A percentile compares a stretch with the other conserved stretches of the same genome.
Evolutionary conservation across 2,888 invertebrate genomes (phyloP).

Genomic region (Eustalomyia histrio): DNA sequence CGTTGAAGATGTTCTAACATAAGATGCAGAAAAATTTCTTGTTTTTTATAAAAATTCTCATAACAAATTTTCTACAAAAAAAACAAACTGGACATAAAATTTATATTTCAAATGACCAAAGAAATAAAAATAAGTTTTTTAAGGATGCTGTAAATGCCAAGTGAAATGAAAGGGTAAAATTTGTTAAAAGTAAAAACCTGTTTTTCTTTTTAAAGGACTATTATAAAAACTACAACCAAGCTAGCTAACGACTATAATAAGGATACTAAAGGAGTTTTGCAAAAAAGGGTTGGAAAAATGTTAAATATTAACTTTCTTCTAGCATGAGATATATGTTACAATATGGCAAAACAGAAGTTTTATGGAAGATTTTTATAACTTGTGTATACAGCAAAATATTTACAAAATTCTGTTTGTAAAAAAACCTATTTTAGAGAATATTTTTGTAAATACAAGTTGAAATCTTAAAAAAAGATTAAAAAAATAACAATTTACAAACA

Average conservation of each 20-base stretch:
- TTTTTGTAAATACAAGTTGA: no score
- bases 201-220: constrained; percentile 3
- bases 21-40: constrained; percentile 46
- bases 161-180: constrained; percentile 35
- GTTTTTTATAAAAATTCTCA: constrained; percentile 51
- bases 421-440: no score
- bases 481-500: no score
- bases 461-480: no score
- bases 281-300: not conserved
- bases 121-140: constrained; percentile 17
- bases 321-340: not conserved
- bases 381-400: no score
- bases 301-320: not conserved
- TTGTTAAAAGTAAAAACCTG: constrained; percentile 34
- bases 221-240: not conserved
- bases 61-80: constrained; percentile 37
- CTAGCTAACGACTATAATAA: not conserved
- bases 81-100: constrained; percentile 49
- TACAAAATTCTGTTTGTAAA: no score
- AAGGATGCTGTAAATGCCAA: constrained; percentile 45
- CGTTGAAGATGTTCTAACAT: not conserved
- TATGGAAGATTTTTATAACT: not conserved
- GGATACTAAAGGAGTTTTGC: not conserved
- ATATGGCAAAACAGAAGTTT: constrained; percentile 16
- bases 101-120: constrained; percentile 31